These are phyloP conservation scores for Erpobdella octoculata DNA, from an alignment of 2,888 invertebrate species.

Conservation along the genomic window DNA sequence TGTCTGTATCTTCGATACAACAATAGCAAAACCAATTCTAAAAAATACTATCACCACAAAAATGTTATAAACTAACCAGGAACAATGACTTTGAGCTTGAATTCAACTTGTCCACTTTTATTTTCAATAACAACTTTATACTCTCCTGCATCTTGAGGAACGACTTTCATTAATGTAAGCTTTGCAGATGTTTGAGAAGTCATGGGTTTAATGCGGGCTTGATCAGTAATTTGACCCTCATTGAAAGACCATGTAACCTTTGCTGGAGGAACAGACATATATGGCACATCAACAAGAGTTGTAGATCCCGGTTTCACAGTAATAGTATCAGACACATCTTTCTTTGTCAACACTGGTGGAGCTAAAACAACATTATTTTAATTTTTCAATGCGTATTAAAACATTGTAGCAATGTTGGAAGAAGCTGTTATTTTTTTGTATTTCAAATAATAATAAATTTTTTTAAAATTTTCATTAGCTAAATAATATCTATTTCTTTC, in stretches of 20 bases:
- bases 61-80: slow-evolving; percentile 54
- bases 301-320: slow-evolving; percentile 37
- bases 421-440: too few relatives aligned
- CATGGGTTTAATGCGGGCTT: slow-evolving; percentile 33
- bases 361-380: too few relatives aligned
- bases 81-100: slow-evolving; percentile 38
- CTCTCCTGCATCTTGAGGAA: slow-evolving; percentile 36
- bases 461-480: too few relatives aligned
- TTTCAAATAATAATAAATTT: too few relatives aligned
- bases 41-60: background rate
- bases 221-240: slow-evolving; percentile 30
- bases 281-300: slow-evolving; percentile 38
- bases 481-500: too few relatives aligned
- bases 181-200: slow-evolving; percentile 39
- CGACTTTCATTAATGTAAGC: slow-evolving; percentile 37
- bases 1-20: too few relatives aligned
- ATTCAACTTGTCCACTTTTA: slow-evolving; percentile 35
- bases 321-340: slow-evolving; percentile 35
- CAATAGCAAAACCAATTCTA: too few relatives aligned
- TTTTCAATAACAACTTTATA: slow-evolving; percentile 40
- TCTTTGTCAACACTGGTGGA: slow-evolving; percentile 35
- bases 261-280: slow-evolving; percentile 38
- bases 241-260: slow-evolving; percentile 40
- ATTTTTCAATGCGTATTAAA: too few relatives aligned
- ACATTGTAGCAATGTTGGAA: too few relatives aligned